Conservation (phyloP, 2,888 invertebrate genomes). For the Ophioninae sp. region DNA sequence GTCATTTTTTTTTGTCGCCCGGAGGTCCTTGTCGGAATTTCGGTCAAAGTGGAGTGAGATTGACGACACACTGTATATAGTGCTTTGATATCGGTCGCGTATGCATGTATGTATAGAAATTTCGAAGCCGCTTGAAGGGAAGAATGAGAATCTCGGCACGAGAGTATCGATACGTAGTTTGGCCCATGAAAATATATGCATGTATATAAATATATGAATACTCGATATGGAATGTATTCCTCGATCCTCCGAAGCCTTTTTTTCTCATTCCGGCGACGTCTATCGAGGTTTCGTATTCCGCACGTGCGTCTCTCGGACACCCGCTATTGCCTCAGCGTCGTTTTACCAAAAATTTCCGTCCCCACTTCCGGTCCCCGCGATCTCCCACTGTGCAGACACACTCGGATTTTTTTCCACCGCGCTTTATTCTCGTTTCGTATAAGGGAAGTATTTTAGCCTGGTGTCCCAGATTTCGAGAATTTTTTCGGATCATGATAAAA, state of each 20-base stretch:
- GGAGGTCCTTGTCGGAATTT: conserved; percentile 49
- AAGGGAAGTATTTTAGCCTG: too few relatives aligned
- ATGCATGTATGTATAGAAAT: conserved; percentile 11
- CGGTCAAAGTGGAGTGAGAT: conserved; percentile 36
- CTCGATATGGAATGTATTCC: conserved; percentile 11
- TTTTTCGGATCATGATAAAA: too few relatives aligned
- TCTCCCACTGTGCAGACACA: not conserved
- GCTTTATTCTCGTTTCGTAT: not conserved
- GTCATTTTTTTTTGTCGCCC: conserved; percentile 13
- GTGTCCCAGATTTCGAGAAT: too few relatives aligned
- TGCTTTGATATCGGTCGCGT: conserved; percentile 32
- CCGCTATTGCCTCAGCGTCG: not conserved
- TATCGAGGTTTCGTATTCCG: conserved; percentile 18
- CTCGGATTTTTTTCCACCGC: not conserved
- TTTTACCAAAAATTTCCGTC: conserved; percentile 10
- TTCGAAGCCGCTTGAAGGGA: too few relatives aligned
- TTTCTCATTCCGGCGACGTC: conserved; percentile 18
- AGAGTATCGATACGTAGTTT: conserved; percentile 32
- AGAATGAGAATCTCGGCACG: conserved; percentile 49
- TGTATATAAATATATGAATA: not conserved
- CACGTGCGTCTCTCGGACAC: not conserved
- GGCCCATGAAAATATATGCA: conserved; percentile 29
- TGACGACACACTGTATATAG: conserved; percentile 16
- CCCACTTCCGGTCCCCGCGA: not conserved
- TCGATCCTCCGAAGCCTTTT: conserved; percentile 21